Evolutionary conservation across 2,113 vertebrate genomes (phyloP).

Genomic region (Nycticryphes semicollaris): DNA sequence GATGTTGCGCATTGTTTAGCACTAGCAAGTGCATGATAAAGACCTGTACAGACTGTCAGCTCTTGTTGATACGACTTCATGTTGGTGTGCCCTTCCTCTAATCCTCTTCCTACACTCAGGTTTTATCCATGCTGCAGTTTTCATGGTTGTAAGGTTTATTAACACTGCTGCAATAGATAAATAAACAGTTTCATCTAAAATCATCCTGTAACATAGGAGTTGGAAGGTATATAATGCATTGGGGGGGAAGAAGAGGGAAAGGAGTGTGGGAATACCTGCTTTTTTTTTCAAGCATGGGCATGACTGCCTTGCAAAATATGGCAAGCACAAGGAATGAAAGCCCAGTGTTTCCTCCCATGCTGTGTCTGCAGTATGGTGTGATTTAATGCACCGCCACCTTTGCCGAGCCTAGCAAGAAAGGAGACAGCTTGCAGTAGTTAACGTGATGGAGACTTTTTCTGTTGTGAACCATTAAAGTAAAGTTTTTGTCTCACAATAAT

Average conservation of each 20-base stretch:
- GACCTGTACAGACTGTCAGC: neutral
- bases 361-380: neutral
- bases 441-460: neutral
- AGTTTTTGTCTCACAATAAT: neutral
- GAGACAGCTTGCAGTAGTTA: neutral
- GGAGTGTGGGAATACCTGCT: neutral
- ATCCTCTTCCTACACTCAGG: rapidly evolving
- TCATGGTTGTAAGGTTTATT: neutral
- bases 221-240: neutral
- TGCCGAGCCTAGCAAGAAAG: neutral
- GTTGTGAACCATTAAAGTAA: neutral
- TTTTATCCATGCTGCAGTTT: neutral
- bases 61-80: neutral
- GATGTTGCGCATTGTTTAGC: neutral
- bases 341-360: rapidly evolving
- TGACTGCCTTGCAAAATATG: neutral
- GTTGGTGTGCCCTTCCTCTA: neutral
- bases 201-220: neutral
- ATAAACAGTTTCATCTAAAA: neutral
- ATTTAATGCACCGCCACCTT: neutral
- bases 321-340: neutral
- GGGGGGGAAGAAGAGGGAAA: too few relatives aligned
- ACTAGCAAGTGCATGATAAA: neutral
- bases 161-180: slow-evolving; percentile 15
- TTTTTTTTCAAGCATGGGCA: neutral